A percentile compares a stretch with the other conserved stretches of the same genome.
Evolutionary conservation across 2,113 vertebrate genomes (phyloP).

Genomic region (Sander lucioperca): DNA sequence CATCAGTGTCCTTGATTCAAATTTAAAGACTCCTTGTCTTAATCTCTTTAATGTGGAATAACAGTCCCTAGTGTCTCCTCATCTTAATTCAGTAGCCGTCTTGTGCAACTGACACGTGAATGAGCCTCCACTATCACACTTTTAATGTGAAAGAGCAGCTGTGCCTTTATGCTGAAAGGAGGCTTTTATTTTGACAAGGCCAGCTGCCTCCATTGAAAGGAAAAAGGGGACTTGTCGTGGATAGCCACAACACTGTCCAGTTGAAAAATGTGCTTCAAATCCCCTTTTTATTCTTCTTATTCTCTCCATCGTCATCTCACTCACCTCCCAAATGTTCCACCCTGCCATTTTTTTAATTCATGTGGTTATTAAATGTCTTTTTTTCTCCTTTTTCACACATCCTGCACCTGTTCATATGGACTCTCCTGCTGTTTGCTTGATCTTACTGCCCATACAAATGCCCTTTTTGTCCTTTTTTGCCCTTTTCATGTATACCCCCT

Average conservation of each 20-base stretch:
- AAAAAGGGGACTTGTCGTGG: constrained; percentile 33
- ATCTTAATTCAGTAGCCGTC: constrained; percentile 43
- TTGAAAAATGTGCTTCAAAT: constrained; percentile 39
- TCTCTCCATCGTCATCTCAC: not conserved
- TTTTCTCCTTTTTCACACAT: not conserved
- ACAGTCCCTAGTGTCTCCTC: constrained; percentile 30
- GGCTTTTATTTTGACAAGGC: constrained; percentile 72
- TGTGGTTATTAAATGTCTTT: not conserved
- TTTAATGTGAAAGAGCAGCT: constrained; percentile 79
- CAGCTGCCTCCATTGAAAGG: constrained; percentile 63
- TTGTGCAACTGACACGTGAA: constrained; percentile 43
- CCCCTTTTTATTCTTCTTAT: constrained; percentile 8
- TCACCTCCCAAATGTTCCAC: constrained; percentile 48
- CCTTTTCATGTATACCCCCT: not conserved
- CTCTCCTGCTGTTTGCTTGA: constrained; percentile 18
- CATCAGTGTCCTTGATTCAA: not conserved
- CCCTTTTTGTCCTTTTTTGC: not conserved
- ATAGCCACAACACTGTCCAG: constrained; percentile 42
- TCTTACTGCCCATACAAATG: not conserved
- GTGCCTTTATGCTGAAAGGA: constrained; percentile 70
- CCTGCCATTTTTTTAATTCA: constrained; percentile 35
- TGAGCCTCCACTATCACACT: constrained; percentile 32
- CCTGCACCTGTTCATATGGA: constrained; percentile 30
- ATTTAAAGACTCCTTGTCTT: constrained; percentile 14
- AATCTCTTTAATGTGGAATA: constrained; percentile 25